Base-by-base conservation (phyloP, 2,797 vertebrate species). In the Nyctalus aviator region DNA sequence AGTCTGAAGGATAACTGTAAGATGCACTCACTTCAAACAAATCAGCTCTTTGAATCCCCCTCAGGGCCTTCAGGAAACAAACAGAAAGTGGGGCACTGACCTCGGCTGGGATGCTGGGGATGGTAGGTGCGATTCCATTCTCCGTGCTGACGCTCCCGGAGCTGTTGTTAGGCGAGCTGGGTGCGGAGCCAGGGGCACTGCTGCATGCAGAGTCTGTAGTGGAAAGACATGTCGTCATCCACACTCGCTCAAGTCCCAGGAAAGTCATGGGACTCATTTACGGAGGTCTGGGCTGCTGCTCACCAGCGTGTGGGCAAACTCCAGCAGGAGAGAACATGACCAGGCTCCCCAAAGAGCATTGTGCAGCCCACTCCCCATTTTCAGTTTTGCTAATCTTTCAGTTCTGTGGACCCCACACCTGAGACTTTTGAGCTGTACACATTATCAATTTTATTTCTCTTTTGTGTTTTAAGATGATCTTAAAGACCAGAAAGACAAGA, bases 141-240 rank as follows among this genome's bases (percentile, higher is more conserved):
- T 99, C 99, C 0, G 98, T 90, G 96, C 99, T 99, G 97, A 99
- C 99, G 97, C 99, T 99, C 97, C 99, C 99, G 96, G 99, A 99
- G 98, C 99, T 99, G 98, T 99, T 99, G 98, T 99, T 99, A 72
- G 99, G 99, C 44, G 99, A 99, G 97, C 99, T 99, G 97, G 99
- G 99, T 15, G 99, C 99, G 3, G 99, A 99, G 92, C 99, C 99
- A 1, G 99, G 99, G 88, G 99, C 99, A 8, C 99, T 99, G 98
- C 98, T 99, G 97, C 99, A 99, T 17, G 98, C 99, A 0, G 99
- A 99, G 92, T 99, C 99, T 99, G 97, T 3, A 9, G n/a, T 21
- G 12, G 27, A 76, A n/a, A 84, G 30, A 41, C 17, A 35, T 3
- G 0, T 0, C 0, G 7, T 93, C 76, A 90, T 76, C 18, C 6